A percentile compares a stretch with the other conserved stretches of the same genome.
Evolutionary conservation across 2,113 vertebrate species (phyloP).

Genomic region (Amblyopsis rosae): DNA sequence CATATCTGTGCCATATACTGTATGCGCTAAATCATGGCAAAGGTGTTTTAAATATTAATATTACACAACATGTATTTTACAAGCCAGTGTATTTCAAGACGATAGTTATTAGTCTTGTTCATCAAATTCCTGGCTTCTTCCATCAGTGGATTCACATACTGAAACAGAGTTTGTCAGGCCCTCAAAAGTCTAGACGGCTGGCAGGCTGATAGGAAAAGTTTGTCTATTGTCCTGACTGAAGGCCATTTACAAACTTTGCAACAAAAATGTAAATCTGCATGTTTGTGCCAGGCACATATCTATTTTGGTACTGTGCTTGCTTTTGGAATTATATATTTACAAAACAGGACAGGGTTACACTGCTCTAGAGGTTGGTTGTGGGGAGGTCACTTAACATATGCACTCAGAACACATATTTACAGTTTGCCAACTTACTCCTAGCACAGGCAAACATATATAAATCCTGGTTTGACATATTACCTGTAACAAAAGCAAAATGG

Average conservation of each 20-base stretch:
- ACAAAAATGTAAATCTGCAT: constrained; percentile 3
- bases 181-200: neutral
- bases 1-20: too few relatives aligned
- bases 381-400: too few relatives aligned
- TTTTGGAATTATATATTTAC: neutral
- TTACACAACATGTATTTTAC: too few relatives aligned
- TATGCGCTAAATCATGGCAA: neutral
- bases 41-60: too few relatives aligned
- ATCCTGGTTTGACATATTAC: constrained; percentile 6
- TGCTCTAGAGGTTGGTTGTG: too few relatives aligned
- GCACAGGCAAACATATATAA: constrained; percentile 6
- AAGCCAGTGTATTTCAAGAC: neutral
- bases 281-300: neutral
- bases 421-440: neutral
- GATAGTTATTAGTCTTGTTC: neutral
- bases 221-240: constrained; percentile 13
- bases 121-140: constrained; percentile 7
- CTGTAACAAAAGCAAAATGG: neutral
- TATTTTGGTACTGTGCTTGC: neutral
- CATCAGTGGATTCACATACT: constrained; percentile 21
- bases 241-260: constrained; percentile 25
- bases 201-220: constrained; percentile 22
- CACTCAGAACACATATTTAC: neutral
- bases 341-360: too few relatives aligned
- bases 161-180: constrained; percentile 27